Evolutionary conservation across 2,113 vertebrate species (phyloP), one percentile per base, ranked within the genome.

Genomic region (Apodemus speciosus): DNA sequence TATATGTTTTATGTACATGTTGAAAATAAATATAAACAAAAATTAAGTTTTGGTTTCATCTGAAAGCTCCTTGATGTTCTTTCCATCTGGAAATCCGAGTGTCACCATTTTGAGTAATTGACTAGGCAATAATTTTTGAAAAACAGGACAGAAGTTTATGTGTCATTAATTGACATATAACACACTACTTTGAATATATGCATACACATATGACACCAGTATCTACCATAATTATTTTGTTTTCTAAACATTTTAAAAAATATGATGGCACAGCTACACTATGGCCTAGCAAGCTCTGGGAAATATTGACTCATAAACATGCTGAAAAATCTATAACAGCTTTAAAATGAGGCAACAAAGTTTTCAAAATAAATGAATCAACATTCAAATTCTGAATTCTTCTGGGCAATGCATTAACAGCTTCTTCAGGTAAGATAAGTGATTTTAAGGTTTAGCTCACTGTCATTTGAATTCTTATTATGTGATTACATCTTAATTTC

Each of bases 401-500:
- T 60, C 53, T 18, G 30, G 10, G 1, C 4, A 90, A 40, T 76
- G 71, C 13, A 16, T 79, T 14, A 66, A 30, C 8, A 30, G 2
- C 6, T 95, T 80, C 93, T 94, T 58, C 3, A 69, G 49, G 40
- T 79, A 89, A 79, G 35, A 38, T 90, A 16, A 51, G 83, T 86
- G 88, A 94, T 40, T 87, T 16, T 86, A 16, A 83, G 3, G 25
- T 64, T 93, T 62, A 35, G 73, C 53, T 88, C 76, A 83, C 95
- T 83, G 80, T 58, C 10, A 58, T 73, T 90, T 40, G 2, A 43
- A 25, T 46, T 77, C 89, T 89, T 72, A 92, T 91, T 85, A 38
- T 56, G 20, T 85, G 15, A 0, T 2, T 96, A 9, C 66, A 62
- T 56, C 73, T 80, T 95, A 89, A 96, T 95, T 97, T 89, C 72